Conservation (phyloP, 2,797 vertebrate genomes). For the Sebastes taczanowskii region DNA sequence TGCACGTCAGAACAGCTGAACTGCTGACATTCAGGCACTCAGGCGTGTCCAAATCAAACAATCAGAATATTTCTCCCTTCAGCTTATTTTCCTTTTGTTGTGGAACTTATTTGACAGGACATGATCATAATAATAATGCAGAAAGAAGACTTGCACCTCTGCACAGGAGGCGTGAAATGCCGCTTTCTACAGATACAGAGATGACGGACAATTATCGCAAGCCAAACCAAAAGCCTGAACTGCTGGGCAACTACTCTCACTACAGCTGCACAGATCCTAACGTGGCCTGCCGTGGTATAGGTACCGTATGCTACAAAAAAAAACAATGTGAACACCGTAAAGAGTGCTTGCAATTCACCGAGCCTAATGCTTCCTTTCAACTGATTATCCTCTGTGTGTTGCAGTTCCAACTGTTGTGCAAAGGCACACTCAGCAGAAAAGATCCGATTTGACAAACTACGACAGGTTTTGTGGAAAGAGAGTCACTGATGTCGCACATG, state of each 20-base stretch:
- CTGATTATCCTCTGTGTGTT: constrained; percentile 24
- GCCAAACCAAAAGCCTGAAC: constrained; percentile 70
- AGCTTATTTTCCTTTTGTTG: neutral
- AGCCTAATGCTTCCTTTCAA: neutral
- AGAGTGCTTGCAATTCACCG: neutral
- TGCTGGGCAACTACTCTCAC: constrained; percentile 62
- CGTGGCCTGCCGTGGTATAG: constrained; percentile 68
- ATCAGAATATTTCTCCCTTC: neutral
- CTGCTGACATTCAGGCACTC: neutral
- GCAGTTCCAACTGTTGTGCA: constrained; percentile 80
- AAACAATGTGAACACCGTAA: neutral
- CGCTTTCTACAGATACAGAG: constrained; percentile 71
- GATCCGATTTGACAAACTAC: constrained; percentile 75
- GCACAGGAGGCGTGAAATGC: constrained; percentile 47
- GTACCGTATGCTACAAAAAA: constrained; percentile 47
- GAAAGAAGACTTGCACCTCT: constrained; percentile 22
- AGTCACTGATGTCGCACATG: constrained; percentile 59
- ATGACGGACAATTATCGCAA: constrained; percentile 75
- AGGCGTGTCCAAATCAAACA: neutral
- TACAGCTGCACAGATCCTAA: constrained; percentile 66
- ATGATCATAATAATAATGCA: constrained; percentile 12
- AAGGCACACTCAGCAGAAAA: constrained; percentile 72
- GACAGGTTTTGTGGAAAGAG: constrained; percentile 77
- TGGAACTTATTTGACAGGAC: constrained; percentile 51
- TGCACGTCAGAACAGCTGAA: constrained; percentile 1